Conservation (phyloP, 2,113 vertebrate genomes). For the Terrapene triunguis region DNA sequence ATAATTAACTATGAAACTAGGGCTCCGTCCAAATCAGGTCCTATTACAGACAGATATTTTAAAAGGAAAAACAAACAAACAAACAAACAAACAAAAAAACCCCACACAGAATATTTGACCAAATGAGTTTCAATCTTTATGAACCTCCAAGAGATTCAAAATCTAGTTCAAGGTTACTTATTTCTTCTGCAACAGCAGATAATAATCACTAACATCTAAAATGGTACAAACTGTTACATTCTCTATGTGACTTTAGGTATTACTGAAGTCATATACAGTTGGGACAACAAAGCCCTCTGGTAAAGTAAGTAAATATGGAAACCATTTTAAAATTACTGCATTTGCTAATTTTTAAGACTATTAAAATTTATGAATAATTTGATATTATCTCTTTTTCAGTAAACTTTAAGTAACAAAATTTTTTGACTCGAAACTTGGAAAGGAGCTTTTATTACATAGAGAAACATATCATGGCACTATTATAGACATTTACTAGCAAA, state of each 20-base stretch:
- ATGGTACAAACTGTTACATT: not conserved
- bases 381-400: not conserved
- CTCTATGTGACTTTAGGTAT: not conserved
- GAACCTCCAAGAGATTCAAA: not conserved
- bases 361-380: not conserved
- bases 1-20: not conserved
- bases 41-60: no score
- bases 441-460: not conserved
- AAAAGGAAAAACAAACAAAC: not conserved
- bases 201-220: not conserved
- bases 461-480: not conserved
- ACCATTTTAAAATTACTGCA: not conserved
- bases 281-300: not conserved
- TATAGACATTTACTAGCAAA: not conserved
- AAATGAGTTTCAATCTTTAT: not conserved
- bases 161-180: not conserved
- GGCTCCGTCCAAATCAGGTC: not conserved
- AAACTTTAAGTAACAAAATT: not conserved
- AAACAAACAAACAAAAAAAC: no score
- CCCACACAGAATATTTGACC: not conserved
- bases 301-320: not conserved
- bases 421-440: not conserved
- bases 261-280: not conserved
- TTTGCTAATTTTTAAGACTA: not conserved
- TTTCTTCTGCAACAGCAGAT: not conserved